phyloP scores from a whole-genome alignment of 2,113 vertebrate species.

The Nibea albiflora region DNA sequence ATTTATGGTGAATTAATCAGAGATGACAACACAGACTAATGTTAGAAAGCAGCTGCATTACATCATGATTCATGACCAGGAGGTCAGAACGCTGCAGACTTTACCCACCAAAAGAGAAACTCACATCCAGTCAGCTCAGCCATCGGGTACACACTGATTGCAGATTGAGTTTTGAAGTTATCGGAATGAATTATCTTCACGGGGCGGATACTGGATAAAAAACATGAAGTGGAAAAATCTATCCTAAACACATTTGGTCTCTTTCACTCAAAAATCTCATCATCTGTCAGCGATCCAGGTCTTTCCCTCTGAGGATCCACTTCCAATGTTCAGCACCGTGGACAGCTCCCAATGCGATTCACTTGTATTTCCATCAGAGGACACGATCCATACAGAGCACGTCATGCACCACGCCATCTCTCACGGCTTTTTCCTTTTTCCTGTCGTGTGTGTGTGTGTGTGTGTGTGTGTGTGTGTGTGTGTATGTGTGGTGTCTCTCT shows the following conservation, averaged over 20 bases:
- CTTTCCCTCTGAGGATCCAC: background rate
- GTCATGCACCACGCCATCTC: no score
- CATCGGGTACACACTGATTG: background rate
- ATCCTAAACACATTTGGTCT: background rate
- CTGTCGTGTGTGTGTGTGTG: no score
- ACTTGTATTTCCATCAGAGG: no score
- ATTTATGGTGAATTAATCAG: background rate
- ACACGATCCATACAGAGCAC: no score
- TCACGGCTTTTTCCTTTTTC: no score
- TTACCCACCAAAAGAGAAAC: background rate
- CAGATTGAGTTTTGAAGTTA: background rate
- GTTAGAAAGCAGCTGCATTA: background rate
- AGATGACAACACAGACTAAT: background rate
- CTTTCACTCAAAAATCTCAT: background rate
- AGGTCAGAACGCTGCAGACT: background rate
- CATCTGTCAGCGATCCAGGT: background rate
- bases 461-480: no score
- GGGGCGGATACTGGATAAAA: background rate
- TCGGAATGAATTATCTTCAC: background rate
- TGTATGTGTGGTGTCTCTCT: no score
- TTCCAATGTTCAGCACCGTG: background rate
- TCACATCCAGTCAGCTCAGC: background rate
- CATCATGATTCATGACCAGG: background rate
- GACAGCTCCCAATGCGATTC: background rate
- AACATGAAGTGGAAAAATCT: background rate